phyloP scores from a whole-genome alignment of 2,113 vertebrate species.

The Sisor rabdophorus region DNA sequence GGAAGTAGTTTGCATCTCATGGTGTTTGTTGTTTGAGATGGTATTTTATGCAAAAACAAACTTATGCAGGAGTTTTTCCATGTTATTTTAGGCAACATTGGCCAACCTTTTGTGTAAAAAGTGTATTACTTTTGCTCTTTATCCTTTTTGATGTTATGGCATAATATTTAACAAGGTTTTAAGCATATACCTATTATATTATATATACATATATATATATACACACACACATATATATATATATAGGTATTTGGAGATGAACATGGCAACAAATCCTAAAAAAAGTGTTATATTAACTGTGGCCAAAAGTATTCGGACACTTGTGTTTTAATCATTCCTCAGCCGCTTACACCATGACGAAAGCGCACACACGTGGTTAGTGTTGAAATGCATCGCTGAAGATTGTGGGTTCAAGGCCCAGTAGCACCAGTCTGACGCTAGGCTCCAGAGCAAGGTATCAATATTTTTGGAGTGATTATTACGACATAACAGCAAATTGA shows the following conservation, averaged over 20 bases:
- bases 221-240: no score
- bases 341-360: not conserved
- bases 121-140: not conserved
- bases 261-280: not conserved
- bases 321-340: not conserved
- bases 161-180: not conserved
- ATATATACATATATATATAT: no score
- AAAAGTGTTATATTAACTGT: not conserved
- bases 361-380: no score
- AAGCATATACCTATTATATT: no score
- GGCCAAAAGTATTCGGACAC: not conserved
- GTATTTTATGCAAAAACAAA: not conserved
- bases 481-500: not conserved
- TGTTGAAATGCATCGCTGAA: no score
- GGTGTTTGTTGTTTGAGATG: not conserved
- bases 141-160: not conserved
- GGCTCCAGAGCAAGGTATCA: not conserved
- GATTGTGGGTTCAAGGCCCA: no score
- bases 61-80: not conserved
- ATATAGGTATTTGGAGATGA: not conserved
- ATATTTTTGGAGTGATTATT: no score
- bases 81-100: not conserved
- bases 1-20: not conserved
- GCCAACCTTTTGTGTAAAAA: not conserved
- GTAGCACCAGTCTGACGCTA: no score